Base-by-base conservation (phyloP, 2,888 invertebrate species). In the Pyrochroa serraticornis region DNA sequence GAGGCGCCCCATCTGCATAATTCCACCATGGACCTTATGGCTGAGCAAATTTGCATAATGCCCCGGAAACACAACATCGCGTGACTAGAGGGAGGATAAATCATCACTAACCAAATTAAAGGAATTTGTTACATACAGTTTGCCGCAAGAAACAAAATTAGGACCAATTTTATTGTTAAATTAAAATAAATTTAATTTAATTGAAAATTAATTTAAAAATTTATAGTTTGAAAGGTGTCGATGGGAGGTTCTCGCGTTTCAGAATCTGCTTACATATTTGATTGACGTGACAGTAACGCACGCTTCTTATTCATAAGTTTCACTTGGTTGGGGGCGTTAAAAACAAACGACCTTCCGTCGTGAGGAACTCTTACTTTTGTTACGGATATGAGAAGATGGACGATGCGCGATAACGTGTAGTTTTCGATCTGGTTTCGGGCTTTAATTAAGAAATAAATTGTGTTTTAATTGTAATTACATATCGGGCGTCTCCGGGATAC, bases 391-490 rank as follows among this genome's bases (percentile, higher is more conserved):
- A 22, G 22, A 22, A 22, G 42, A 31, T 14, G 30, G 43, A 36
- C 50, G 43, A 32, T 37, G 10, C 32, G 35, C 22, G 31, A 12
- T 39, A 10, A 14, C 31, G 35, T 33, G 14, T 9, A 44, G 45
- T 43, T 30, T 37, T 42, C 35, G n/a, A 14, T 22, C 30, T 10
- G 30, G 10, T 9, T 13, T 10, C 39, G 42, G 34, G 46, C 53
- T 56, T 56, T 56, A 56, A 56, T 56, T 57, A 57, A 57, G 51
- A 57, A 57, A 57, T 57, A 57, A 57, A 56, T 56, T 56, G 56
- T 56, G 35, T 45, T 56, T 56, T 57, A 57, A 51, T 57, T 57
- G 51, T 52, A 57, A 52, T 57, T 57, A 57, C 46, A 57, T 51
- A 57, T 51, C 57, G 47, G 30, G 39, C 41, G 22, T 41, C 35